phyloP scores from a whole-genome alignment of 2,113 vertebrate species.

The Ancistrus triradiatus region DNA sequence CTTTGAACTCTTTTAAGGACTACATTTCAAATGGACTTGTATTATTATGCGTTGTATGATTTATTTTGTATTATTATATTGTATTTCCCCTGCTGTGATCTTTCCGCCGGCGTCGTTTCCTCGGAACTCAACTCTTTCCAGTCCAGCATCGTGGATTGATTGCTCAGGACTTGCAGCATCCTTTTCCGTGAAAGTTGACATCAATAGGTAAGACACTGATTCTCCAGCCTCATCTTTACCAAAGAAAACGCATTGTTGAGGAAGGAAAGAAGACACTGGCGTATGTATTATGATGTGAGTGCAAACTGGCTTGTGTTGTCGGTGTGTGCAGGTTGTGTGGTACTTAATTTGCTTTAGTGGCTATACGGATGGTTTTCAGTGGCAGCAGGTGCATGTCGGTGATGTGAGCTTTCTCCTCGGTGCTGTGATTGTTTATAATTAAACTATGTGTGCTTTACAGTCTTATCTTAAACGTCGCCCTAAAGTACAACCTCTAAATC shows the following conservation, averaged over 20 bases:
- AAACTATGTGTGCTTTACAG: no score
- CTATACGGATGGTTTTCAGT: not conserved
- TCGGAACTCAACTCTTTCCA: not conserved
- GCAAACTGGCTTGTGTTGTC: not conserved
- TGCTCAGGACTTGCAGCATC: slow-evolving; percentile 29
- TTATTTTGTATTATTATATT: slow-evolving; percentile 1
- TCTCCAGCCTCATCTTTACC: not conserved
- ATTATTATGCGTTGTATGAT: no score
- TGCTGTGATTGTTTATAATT: no score
- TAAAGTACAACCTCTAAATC: no score
- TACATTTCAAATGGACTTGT: not conserved
- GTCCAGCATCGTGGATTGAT: slow-evolving; percentile 21
- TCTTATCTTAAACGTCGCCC: no score
- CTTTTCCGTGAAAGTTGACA: slow-evolving; percentile 1
- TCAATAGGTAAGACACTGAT: not conserved
- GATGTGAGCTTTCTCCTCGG: not conserved
- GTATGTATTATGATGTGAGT: slow-evolving; percentile 10
- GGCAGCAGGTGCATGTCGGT: slow-evolving; percentile 23
- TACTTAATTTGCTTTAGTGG: not conserved
- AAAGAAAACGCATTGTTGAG: not conserved
- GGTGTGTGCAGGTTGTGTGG: not conserved
- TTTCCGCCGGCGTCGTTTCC: slow-evolving; percentile 16
- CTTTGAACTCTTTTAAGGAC: no score
- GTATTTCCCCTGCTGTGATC: not conserved
- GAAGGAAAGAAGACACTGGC: not conserved